Percentiles rank a stretch among this genome's conserved stretches.
Evolutionary conservation across 1,140 invertebrate genomes (phyloP).

Genomic region (Trypoxylus dichotomus): DNA sequence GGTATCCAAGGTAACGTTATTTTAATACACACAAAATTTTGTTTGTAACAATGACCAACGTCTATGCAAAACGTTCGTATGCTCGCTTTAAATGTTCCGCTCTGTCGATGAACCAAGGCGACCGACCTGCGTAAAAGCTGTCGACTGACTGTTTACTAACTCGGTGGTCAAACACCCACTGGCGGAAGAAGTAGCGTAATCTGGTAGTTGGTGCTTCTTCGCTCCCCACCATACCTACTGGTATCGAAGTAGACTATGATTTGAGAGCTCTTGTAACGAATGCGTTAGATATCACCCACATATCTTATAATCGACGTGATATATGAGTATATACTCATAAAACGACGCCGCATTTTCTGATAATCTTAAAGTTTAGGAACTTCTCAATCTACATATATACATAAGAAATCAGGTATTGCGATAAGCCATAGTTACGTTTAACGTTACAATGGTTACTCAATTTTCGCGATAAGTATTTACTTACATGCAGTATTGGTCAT

Average conservation of each 20-base stretch:
- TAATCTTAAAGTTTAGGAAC: too few relatives aligned
- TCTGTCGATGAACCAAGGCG: background rate
- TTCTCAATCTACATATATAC: too few relatives aligned
- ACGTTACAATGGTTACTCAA: too few relatives aligned
- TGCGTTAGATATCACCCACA: too few relatives aligned
- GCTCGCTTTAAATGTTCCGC: slow-evolving; percentile 8
- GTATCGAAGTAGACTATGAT: background rate
- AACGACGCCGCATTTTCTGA: too few relatives aligned
- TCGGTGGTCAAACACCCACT: slow-evolving; percentile 14
- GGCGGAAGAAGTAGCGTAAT: slow-evolving; percentile 18
- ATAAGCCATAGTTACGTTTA: too few relatives aligned
- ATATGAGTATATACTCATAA: too few relatives aligned
- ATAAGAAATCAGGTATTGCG: too few relatives aligned
- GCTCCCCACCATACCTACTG: background rate
- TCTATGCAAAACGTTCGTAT: slow-evolving; percentile 7
- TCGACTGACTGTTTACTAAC: background rate
- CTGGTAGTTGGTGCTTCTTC: slow-evolving; percentile 12
- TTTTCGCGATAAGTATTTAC: too few relatives aligned
- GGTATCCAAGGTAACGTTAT: slow-evolving; percentile 7
- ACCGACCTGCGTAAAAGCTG: background rate
- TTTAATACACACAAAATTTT: slow-evolving; percentile 18
- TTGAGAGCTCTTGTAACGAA: background rate
- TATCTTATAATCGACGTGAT: too few relatives aligned
- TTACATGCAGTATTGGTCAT: too few relatives aligned
- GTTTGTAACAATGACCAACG: slow-evolving; percentile 10